Percentiles rank a stretch among this genome's conserved stretches.
Evolutionary conservation across 2,888 invertebrate species (phyloP).

Genomic region (Dicyrtoma fusca): DNA sequence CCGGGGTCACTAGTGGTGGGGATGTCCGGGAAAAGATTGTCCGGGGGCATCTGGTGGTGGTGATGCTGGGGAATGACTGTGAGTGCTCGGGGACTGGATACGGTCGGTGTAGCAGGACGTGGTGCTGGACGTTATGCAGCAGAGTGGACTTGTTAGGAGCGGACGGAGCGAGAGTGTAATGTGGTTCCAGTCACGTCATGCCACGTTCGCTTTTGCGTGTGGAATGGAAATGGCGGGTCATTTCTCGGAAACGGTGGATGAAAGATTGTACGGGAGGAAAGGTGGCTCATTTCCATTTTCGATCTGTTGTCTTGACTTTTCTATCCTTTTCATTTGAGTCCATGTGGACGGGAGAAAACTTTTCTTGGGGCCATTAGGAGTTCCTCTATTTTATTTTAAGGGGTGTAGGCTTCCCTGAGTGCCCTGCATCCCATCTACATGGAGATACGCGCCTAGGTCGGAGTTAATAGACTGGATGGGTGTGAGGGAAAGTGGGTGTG

Average conservation of each 20-base stretch:
- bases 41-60: background rate
- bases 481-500: too few relatives aligned
- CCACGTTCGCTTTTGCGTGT: constrained; percentile 4
- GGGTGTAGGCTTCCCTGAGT: too few relatives aligned
- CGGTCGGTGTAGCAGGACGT: too few relatives aligned
- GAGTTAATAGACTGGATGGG: too few relatives aligned
- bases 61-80: background rate
- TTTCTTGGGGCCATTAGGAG: constrained; percentile 11
- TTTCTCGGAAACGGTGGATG: constrained; percentile 38
- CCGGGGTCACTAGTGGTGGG: background rate
- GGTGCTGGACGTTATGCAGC: too few relatives aligned
- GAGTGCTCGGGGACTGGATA: background rate
- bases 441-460: too few relatives aligned
- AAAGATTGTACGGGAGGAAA: constrained; percentile 39
- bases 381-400: background rate
- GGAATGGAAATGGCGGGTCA: constrained; percentile 37
- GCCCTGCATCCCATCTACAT: too few relatives aligned
- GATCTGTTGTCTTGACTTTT: constrained; percentile 42
- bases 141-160: too few relatives aligned
- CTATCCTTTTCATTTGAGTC: constrained; percentile 39
- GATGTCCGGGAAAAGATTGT: background rate
- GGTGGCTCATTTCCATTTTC: constrained; percentile 48
- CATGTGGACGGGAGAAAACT: constrained; percentile 1
- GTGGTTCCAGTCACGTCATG: constrained; percentile 36
- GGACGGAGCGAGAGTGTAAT: background rate